phyloP scores from a whole-genome alignment of 2,113 vertebrate species.

The Acanthochromis polyacanthus region DNA sequence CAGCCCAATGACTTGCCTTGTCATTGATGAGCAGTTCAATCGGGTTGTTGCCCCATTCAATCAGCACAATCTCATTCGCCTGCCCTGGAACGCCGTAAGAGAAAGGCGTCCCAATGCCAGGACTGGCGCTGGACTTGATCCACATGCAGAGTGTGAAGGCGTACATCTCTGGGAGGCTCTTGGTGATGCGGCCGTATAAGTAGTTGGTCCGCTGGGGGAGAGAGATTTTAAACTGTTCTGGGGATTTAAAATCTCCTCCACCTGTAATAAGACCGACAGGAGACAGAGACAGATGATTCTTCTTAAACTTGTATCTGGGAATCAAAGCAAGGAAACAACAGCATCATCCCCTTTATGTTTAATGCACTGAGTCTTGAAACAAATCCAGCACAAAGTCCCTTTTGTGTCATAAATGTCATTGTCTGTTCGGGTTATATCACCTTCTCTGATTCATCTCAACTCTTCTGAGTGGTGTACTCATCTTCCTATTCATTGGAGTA shows the following conservation, averaged over 20 bases:
- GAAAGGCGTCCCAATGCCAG: constrained; percentile 96
- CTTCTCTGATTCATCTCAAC: constrained; percentile 15
- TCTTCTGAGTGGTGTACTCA: too few species aligned
- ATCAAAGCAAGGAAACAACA: background rate
- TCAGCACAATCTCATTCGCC: constrained; percentile 97
- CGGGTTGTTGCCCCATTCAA: constrained; percentile 99
- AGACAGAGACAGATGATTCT: background rate
- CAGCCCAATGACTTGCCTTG: constrained; percentile 86
- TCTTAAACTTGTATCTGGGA: background rate
- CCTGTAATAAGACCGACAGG: constrained; percentile 55
- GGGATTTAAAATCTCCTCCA: constrained; percentile 92
- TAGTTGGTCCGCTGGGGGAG: constrained; percentile 97
- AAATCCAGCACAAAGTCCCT: background rate
- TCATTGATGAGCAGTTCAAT: constrained; percentile 98
- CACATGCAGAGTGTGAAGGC: constrained; percentile 98
- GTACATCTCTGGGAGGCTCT: constrained; percentile 95
- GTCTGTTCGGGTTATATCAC: background rate
- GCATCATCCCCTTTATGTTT: background rate
- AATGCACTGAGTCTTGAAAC: background rate
- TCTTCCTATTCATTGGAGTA: too few species aligned
- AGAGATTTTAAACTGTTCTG: constrained; percentile 95
- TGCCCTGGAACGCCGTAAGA: constrained; percentile 96
- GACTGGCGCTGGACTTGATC: constrained; percentile 93
- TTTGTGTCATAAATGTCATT: constrained; percentile 1
- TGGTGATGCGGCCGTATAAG: constrained; percentile 94